A percentile compares a stretch with the other conserved stretches of the same genome.
Evolutionary conservation across 2,888 invertebrate genomes (phyloP).

Genomic region (Parapristionchus giblindavisi): DNA sequence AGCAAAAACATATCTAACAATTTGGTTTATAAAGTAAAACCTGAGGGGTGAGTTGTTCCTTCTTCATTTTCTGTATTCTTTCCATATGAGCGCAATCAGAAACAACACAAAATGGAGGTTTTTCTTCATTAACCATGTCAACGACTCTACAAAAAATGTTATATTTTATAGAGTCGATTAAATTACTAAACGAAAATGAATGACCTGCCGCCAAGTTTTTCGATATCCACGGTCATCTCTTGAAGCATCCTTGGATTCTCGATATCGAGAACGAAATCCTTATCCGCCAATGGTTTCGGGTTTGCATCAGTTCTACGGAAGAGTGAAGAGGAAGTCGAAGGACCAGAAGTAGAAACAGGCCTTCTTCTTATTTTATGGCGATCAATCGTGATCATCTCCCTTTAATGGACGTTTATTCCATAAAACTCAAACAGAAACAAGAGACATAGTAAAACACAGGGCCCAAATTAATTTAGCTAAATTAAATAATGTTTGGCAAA

Average conservation of each 20-base stretch:
- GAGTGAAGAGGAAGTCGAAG: slow-evolving; percentile 21
- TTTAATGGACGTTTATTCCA: not conserved
- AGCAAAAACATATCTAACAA: not conserved
- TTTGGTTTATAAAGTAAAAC: not conserved
- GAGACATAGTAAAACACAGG: not conserved
- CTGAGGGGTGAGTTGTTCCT: slow-evolving; percentile 4
- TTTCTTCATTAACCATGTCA: slow-evolving; percentile 11
- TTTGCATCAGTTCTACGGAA: slow-evolving; percentile 1
- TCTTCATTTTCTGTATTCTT: slow-evolving; percentile 8
- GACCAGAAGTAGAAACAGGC: slow-evolving; percentile 7
- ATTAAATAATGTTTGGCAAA: not conserved
- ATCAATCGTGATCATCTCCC: slow-evolving; percentile 4
- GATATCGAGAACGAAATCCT: slow-evolving; percentile 34
- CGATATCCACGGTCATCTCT: slow-evolving; percentile 26
- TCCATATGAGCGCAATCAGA: slow-evolving; percentile 15
- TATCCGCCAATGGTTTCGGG: not conserved
- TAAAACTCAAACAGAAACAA: not conserved
- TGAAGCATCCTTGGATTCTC: slow-evolving; percentile 10
- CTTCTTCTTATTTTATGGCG: not conserved
- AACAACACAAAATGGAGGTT: slow-evolving; percentile 30
- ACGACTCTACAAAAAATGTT: slow-evolving; percentile 9
- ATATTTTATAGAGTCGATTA: not conserved
- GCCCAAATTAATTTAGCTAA: not conserved
- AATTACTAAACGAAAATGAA: not conserved
- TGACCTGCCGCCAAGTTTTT: slow-evolving; percentile 31